Conservation (phyloP, 2,113 vertebrate genomes). For the Podocnemis expansa region DNA sequence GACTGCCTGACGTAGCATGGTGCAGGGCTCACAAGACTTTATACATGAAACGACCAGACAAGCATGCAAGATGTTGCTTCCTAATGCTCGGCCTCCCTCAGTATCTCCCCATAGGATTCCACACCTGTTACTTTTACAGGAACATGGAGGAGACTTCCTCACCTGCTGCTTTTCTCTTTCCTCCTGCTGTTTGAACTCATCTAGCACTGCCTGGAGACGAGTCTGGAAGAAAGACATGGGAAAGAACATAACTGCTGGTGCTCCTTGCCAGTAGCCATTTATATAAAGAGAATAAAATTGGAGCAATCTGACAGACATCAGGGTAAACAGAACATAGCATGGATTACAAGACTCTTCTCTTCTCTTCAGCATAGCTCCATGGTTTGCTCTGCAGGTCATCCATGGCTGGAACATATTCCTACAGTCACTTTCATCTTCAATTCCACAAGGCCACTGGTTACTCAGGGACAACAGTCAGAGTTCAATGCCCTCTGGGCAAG, state of each 20-base stretch:
- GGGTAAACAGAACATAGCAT: background rate
- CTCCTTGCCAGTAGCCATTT: background rate
- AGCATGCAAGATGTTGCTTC: background rate
- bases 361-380: background rate
- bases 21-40: background rate
- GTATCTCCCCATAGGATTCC: background rate
- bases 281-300: background rate
- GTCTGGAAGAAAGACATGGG: conserved; percentile 77
- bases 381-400: background rate
- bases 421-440: background rate
- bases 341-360: background rate
- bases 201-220: conserved; percentile 92
- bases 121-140: rapidly evolving
- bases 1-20: background rate
- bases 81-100: background rate
- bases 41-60: background rate
- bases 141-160: conserved; percentile 12
- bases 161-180: conserved; percentile 96
- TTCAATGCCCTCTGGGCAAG: background rate
- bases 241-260: background rate
- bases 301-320: background rate
- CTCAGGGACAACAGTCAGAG: background rate
- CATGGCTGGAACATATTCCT: background rate
- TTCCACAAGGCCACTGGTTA: background rate
- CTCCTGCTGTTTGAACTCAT: conserved; percentile 96